Base-by-base conservation (phyloP, 1,140 invertebrate species). In the Conus betulinus region DNA sequence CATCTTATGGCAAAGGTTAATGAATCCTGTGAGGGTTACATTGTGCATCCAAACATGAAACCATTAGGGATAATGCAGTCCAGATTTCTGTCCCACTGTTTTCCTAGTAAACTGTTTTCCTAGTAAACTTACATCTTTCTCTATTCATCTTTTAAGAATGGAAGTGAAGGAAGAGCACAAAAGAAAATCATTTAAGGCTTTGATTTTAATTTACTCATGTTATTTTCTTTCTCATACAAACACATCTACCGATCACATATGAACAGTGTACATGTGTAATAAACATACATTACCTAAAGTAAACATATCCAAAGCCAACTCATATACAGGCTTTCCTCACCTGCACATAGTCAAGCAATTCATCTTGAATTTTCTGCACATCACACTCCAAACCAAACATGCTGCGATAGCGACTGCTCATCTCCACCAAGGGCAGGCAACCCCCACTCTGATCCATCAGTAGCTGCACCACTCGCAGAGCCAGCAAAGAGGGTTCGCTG, bases 401-500 rank as follows among this genome's bases (percentile, higher is more conserved):
- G 52, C 95, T 94, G 87, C 92, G 92, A 84, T 96, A 97, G 7
- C 94, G 89, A 57, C 95, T 93, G 84, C 95, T 92, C 82, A 97
- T 96, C 81, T 96, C 95, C 86, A 93, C 92, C 5, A 96, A 71
- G 51, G 95, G 90, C 91, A 96, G 94, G 91, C 93, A 95, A 88
- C 96, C 93, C 23, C 96, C 93, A 13, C 95, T 93, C 67, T 96
- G 94, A 85, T 96, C 96, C 96, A 97, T 96, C 52, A 97, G 92
- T 63, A 97, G 91, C 87, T 96, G 94, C 57, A 96, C 95, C 79
- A 96, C 95, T 88, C 96, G 96, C 6, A 96, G 90, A 23, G 95
- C 95, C 60, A 97, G 91, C 63, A 95, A 91, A 83, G 94, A 93
- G 51, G 93, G 90, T 60, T 91, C 89, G 20, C 76, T 91, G 10